Base-by-base conservation (phyloP, 1,140 invertebrate genomes). In the Acromyrmex echinatior region DNA sequence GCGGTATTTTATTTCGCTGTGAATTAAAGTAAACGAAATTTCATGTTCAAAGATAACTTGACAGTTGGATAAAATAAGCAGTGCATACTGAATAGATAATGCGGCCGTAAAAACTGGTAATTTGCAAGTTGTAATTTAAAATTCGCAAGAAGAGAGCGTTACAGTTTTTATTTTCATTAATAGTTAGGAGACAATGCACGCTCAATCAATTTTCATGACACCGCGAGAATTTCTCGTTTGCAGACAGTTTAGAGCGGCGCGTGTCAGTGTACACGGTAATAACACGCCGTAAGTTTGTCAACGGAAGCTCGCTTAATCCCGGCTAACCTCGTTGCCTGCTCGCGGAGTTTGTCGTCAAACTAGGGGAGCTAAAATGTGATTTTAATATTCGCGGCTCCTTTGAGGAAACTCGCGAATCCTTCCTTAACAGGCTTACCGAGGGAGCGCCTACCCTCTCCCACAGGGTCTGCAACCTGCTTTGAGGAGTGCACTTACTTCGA, bases 301-400 rank as follows among this genome's bases (percentile, higher is more conserved):
- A 89, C 84, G 87, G 80, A 89, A 90, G 88, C 87, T 92, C 90
- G 88, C 87, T 93, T 92, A 94, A 93, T 94, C 90, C 88, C 68
- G 65, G 74, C 81, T 93, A 93, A 94, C 89, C 88, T 93, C 70
- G 88, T 94, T 93, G 88, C 78, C 84, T 66, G 87, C 73, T 80
- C 84, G 66, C 86, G 78, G 86, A 93, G 91, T 93, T 92, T 90
- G 92, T 90, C 87, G 88, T 91, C 63, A 87, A 87, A 92, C 88
- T 87, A 86, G 88, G 86, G 86, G 86, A 88, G 92, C 77, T 92
- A 92, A 94, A 94, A 94, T 94, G 92, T 92, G 92, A 94, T 94
- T 94, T 94, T 93, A 93, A 94, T 94, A 93, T 94, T 93, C 90
- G 90, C 91, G 86, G 89, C 90, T 92, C 93, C 93, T 94, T 94